Base-by-base conservation (phyloP, 2,797 vertebrate species). In the Gephyroberyx darwinii region DNA sequence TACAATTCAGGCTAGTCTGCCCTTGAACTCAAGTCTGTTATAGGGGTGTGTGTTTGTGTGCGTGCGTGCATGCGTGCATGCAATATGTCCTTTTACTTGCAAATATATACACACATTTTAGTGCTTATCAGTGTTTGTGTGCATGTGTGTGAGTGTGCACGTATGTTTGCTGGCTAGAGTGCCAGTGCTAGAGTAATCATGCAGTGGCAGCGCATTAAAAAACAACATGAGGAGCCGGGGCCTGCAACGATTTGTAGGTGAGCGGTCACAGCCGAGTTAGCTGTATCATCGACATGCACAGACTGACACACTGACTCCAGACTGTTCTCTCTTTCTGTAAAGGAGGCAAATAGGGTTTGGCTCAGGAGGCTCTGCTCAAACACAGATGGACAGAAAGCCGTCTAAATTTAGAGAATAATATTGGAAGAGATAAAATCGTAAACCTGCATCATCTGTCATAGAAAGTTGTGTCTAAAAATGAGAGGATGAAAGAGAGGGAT, bases 251-350 rank as follows among this genome's bases (percentile, higher is more conserved):
- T 77, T 71, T 75, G 45, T 50, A 75, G 71, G 67, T 76, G 54
- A 74, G 47, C 59, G 20, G 69, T 78, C 52, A 57, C 62, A 73
- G 69, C 64, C 8, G 20, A 81, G 33, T 31, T 55, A 66, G 68
- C 65, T 31, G 47, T n/a, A 33, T 81, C 78, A 84, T 90, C 82
- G 60, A 39, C 67, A 85, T 88, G 71, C 77, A 69, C 65, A 78
- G 63, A 43, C 77, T 73, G 50, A n/a, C 54, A 14, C 37, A 26
- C n/a, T 22, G 60, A 71, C 75, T 80, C 58, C 74, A 78, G 78
- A 69, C 82, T 73, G 71, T 79, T 86, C 82, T 75, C 54, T 81
- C 67, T 59, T 62, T 88, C 82, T 71, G 65, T 62, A 52, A 78
- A 65, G 54, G 53, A n/a, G 62, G 65, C 60, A 54, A 41, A 51